Evolutionary conservation across 1,140 invertebrate genomes (phyloP), one percentile per base, ranked within the genome.

Genomic region (Mycetomoellerius zeteki): DNA sequence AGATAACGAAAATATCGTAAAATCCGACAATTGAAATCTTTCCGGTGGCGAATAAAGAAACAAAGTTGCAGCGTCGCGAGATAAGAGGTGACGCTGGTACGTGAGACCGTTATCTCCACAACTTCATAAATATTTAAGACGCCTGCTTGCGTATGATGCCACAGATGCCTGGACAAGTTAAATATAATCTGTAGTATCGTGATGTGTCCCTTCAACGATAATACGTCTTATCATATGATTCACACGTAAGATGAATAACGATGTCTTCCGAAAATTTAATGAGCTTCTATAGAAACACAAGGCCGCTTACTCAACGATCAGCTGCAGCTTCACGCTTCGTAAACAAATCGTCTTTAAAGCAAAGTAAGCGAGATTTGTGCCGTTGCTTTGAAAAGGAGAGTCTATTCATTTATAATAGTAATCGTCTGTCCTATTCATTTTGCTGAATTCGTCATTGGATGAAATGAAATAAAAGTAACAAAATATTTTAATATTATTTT

Each of bases 61-160:
- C 54, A 47, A 21, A 89, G 78, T 78, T 33, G 71, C 64, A 84
- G 60, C 65, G 56, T 60, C 67, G 87, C 80, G 73, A 89, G 87
- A 89, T 89, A 89, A 89, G 75, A 64, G 62, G 76, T 85, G 87
- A 89, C 84, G 73, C 62, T 54, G 65, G 27, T 77, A 62, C 56
- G 60, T 88, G 86, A 52, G 50, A 85, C 82, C 87, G 82, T 62
- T 89, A 89, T 90, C 89, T 90, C 64, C 60, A 52, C 43, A 37
- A 60, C 67, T 91, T 93, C 91, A 92, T 93, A 92, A 93, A 93
- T 93, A 93, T 92, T 92, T 92, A 93, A 91, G 37, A 72, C 91
- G 73, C 76, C 62, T 71, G 76, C 84, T 86, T 91, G 21, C 37
- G 21, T 69, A 89, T 88, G 89, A 91, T 85, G 56, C 71, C 33